A percentile compares a stretch with the other conserved stretches of the same genome.
Conservation (phyloP, 2,113 vertebrate species). For the Vanacampus margaritifer region DNA sequence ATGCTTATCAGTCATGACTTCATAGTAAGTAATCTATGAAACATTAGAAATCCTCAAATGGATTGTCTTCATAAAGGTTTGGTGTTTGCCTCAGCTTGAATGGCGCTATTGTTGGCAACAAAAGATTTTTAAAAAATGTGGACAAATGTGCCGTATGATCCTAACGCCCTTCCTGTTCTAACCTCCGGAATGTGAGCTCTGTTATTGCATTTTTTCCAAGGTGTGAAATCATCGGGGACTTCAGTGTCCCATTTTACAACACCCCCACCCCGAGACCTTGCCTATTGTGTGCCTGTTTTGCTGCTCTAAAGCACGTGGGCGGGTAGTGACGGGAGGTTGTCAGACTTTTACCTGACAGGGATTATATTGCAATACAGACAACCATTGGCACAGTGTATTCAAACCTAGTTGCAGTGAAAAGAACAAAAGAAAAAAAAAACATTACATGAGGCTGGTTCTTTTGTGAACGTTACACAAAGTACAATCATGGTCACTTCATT, state of each 20-base stretch:
- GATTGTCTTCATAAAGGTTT: slow-evolving; percentile 19
- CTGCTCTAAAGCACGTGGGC: slow-evolving; percentile 25
- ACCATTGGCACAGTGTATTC: background rate
- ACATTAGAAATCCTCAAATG: too few relatives aligned
- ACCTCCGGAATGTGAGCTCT: slow-evolving; percentile 23
- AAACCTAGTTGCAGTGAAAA: too few relatives aligned
- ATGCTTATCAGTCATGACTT: too few relatives aligned
- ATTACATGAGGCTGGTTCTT: background rate
- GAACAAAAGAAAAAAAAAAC: background rate
- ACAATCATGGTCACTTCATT: too few relatives aligned
- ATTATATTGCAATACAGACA: slow-evolving; percentile 12
- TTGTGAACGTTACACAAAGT: background rate
- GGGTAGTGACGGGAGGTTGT: slow-evolving; percentile 25
- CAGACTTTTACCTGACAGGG: slow-evolving; percentile 31
- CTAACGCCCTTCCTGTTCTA: slow-evolving; percentile 24
- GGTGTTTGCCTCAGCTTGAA: slow-evolving; percentile 20
- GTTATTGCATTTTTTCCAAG: slow-evolving; percentile 37
- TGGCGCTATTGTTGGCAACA: slow-evolving; percentile 39
- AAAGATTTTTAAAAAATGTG: slow-evolving; percentile 22
- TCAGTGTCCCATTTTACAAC: slow-evolving; percentile 47
- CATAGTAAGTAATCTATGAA: too few relatives aligned
- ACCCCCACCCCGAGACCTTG: slow-evolving; percentile 19
- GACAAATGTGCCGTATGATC: slow-evolving; percentile 28
- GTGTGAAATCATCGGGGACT: slow-evolving; percentile 54
- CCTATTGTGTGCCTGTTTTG: slow-evolving; percentile 43